These are phyloP conservation scores for Eupithecia dodoneata DNA, from an alignment of 2,888 invertebrate species.

Conservation along the genomic window DNA sequence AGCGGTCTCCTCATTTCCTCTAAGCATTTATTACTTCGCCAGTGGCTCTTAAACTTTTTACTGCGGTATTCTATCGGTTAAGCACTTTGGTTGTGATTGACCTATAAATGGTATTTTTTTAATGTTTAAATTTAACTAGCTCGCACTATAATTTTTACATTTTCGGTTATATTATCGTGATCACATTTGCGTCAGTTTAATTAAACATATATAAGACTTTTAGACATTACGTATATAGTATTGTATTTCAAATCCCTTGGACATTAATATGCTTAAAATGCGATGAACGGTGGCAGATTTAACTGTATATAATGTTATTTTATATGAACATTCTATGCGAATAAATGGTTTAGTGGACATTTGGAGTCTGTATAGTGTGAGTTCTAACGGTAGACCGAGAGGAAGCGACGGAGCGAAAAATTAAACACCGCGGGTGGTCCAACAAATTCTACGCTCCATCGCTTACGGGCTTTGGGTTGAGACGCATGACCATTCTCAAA, in stretches of 20 bases:
- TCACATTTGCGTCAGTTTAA: not conserved
- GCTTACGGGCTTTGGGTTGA: too few species aligned
- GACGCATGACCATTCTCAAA: too few species aligned
- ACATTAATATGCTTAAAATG: not conserved
- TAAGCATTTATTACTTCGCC: constrained; percentile 16
- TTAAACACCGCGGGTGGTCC: too few species aligned
- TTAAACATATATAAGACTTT: not conserved
- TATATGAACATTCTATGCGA: too few species aligned
- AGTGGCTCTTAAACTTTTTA: constrained; percentile 21
- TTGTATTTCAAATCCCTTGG: not conserved
- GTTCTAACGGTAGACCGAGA: not conserved
- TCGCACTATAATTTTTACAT: not conserved
- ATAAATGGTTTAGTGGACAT: not conserved
- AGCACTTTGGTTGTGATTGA: not conserved
- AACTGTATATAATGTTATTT: too few species aligned
- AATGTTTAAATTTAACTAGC: not conserved
- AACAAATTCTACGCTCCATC: too few species aligned
- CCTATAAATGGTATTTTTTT: constrained; percentile 3
- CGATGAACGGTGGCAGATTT: too few species aligned
- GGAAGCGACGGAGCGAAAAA: not conserved
- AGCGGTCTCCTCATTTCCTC: constrained; percentile 18
- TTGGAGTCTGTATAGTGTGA: not conserved
- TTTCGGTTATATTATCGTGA: not conserved
- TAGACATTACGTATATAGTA: not conserved
- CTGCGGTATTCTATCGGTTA: not conserved